A percentile compares a stretch with the other conserved stretches of the same genome.
Conservation (phyloP, 1,140 invertebrate species). For the Zaprionus lachaisei region DNA sequence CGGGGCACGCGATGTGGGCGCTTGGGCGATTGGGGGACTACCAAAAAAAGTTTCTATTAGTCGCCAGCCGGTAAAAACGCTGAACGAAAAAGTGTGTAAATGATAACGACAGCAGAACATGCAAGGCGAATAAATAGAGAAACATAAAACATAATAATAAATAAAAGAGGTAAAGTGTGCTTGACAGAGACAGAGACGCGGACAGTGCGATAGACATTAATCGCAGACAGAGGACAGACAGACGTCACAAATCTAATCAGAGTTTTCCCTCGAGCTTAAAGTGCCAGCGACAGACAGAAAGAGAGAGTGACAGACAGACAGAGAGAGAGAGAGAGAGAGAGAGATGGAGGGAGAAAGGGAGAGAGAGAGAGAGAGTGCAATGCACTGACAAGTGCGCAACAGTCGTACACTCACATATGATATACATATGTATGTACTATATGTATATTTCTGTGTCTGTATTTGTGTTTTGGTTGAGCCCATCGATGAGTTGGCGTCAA, state of each 20-base stretch:
- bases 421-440: neutral
- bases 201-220: constrained; percentile 2
- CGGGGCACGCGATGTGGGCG: constrained; percentile 16
- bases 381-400: constrained; percentile 27
- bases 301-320: neutral
- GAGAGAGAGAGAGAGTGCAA: constrained; percentile 19
- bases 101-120: constrained; percentile 72
- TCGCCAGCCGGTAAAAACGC: constrained; percentile 64
- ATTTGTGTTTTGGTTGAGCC: constrained; percentile 12
- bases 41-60: constrained; percentile 46
- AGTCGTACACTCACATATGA: constrained; percentile 8
- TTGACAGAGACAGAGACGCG: neutral
- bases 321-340: neutral
- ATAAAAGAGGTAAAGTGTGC: constrained; percentile 1
- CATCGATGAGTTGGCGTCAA: constrained; percentile 52
- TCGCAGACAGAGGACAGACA: constrained; percentile 4
- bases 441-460: neutral
- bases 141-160: constrained; percentile 33
- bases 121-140: constrained; percentile 62
- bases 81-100: constrained; percentile 30
- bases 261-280: constrained; percentile 4
- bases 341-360: neutral
- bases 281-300: neutral
- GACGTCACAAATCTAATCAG: constrained; percentile 5
- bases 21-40: neutral